Percentiles rank a stretch among this genome's conserved stretches.
These are phyloP conservation scores for Sus scrofa DNA, from an alignment of 2,113 vertebrate species.

Conservation along the genomic window T2T-Sscrofa CM000817.6:145539501-145540000, in stretches of 20 bases:
- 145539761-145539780: slow-evolving; percentile 37
- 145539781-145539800: slow-evolving; percentile 26
- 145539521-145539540: no score
- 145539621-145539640: no score
- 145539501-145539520: no score
- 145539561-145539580: no score
- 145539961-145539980: not conserved
- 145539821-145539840: not conserved
- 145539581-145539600: no score
- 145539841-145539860: not conserved
- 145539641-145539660: no score
- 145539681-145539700: slow-evolving; percentile 74
- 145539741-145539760: slow-evolving; percentile 69
- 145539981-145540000: slow-evolving; percentile 56
- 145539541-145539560: no score
- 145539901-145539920: slow-evolving; percentile 9
- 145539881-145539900: not conserved
- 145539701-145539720: slow-evolving; percentile 71
- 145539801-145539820: not conserved
- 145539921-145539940: not conserved
- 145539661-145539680: slow-evolving; percentile 54
- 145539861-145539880: not conserved
- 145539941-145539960: not conserved
- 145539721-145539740: slow-evolving; percentile 75
- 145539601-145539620: no score